Base-by-base conservation (phyloP, 2,888 invertebrate species). In the Thereva unica region DNA sequence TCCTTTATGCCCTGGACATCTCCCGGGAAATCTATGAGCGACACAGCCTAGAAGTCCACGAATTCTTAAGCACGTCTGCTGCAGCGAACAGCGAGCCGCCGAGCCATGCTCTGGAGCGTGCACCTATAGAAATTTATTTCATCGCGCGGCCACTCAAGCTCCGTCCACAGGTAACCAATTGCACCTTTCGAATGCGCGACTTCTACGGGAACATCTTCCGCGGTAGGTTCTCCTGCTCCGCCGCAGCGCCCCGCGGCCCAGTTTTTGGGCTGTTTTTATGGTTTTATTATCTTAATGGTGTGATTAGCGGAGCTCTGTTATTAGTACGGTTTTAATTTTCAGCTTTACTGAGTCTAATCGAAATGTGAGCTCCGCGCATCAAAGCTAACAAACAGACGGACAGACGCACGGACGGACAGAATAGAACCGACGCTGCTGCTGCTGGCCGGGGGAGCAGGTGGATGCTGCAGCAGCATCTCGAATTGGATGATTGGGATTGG, bases 261-360 rank as follows among this genome's bases (percentile, higher is more conserved):
- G 41, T 50, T 12, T 41, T 55, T 5, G 23, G 38, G 5, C 38
- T 12, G 2, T 67, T 64, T 64, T 55, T 65, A 67, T 69, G 40
- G 44, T 67, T 69, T 69, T 67, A 67, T 65, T 67, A 65, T 67
- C 56, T 65, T 67, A 69, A 67, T 69, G 52, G 64, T 61, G 45
- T 64, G 64, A 67, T 69, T 69, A 67, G 61, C 54, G 54, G 64
- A 61, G 49, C 57, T 42, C 49, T 59, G 64, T 54, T 66, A 67
- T 69, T 67, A 64, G 64, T 57, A 34, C 45, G 37, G 49, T 52
- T 54, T 67, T 49, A 52, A 47, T 66, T 68, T 53, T 40, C 49
- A 68, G n/a, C 45, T 34, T 12, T 40, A 50, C 8, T 10, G 4
- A 8, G 37, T n/a, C 12, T 38, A 38, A 49, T 5, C 40, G 9